phyloP scores from a whole-genome alignment of 2,888 invertebrate genomes.

The Hypercompe scribonia region DNA sequence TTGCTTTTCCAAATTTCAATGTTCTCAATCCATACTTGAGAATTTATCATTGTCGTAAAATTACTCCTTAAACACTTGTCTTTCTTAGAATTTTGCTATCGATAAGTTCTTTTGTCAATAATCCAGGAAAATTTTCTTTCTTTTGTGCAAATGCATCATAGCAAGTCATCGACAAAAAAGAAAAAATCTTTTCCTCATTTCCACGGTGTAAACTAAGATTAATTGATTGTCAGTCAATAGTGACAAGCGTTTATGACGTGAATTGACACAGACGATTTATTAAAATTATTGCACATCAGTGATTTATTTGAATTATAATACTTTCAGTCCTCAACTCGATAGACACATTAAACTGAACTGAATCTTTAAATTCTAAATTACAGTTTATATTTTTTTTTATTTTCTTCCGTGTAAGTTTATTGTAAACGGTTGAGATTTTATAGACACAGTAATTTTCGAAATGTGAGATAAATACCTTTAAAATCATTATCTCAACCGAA shows the following conservation, averaged over 20 bases:
- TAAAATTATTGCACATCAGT: constrained; percentile 17
- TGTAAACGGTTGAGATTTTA: neutral
- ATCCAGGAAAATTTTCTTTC: neutral
- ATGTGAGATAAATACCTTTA: neutral
- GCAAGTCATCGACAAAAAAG: constrained; percentile 5
- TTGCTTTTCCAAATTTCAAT: neutral
- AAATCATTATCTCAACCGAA: too few species aligned
- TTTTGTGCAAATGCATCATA: neutral
- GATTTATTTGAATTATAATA: constrained; percentile 7
- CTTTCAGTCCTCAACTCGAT: neutral
- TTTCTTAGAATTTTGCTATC: neutral
- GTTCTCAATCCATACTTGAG: neutral
- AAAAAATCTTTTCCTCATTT: constrained; percentile 17
- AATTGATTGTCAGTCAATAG: constrained; percentile 17
- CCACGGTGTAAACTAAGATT: constrained; percentile 21
- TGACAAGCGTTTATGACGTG: constrained; percentile 20
- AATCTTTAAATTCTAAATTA: neutral
- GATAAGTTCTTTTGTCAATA: neutral
- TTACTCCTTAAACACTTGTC: neutral
- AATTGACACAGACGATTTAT: constrained; percentile 23
- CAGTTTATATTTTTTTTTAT: neutral
- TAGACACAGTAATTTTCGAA: too few species aligned
- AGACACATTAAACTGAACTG: neutral
- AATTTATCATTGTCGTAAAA: neutral
- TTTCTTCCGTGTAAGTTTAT: neutral